A percentile compares a stretch with the other conserved stretches of the same genome.
phyloP scores from a whole-genome alignment of 1,140 invertebrate species.

The Littorina saxatilis region DNA sequence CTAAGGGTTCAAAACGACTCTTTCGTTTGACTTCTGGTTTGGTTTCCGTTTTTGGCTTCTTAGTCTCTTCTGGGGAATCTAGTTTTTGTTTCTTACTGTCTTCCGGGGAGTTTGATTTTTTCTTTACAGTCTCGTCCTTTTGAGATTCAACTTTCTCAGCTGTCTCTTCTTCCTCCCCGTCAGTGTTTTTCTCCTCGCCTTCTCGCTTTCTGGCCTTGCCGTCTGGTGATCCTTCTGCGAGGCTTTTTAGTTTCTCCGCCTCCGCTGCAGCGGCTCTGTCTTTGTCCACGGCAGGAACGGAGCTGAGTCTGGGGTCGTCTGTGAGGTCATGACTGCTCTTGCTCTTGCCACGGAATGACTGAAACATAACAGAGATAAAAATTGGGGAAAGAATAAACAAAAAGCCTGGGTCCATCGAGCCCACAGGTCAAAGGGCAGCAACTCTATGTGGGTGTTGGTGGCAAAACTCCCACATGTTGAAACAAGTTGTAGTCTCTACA shows the following conservation, averaged over 20 bases:
- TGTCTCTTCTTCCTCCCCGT: neutral
- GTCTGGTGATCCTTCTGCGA: conserved; percentile 32
- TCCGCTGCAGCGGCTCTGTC: conserved; percentile 42
- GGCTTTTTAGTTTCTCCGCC: conserved; percentile 37
- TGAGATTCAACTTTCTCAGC: too few species aligned
- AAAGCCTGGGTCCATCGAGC: neutral
- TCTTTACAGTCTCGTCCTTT: too few species aligned
- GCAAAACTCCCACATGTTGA: neutral
- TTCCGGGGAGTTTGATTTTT: neutral
- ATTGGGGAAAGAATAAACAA: too few species aligned
- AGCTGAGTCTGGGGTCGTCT: conserved; percentile 91
- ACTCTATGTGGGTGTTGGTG: neutral
- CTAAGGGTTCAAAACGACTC: neutral
- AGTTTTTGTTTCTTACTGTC: neutral
- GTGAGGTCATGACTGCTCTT: conserved; percentile 96
- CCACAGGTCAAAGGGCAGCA: neutral
- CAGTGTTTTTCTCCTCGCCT: neutral
- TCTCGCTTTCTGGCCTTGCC: conserved; percentile 11
- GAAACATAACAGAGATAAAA: too few species aligned
- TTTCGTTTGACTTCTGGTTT: conserved; percentile 20
- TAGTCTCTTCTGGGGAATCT: neutral
- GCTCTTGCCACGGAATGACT: conserved; percentile 78
- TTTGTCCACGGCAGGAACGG: conserved; percentile 71
- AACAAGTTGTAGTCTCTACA: too few species aligned
- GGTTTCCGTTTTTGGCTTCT: too few species aligned